These are phyloP conservation scores for Falcaria lacertinaria DNA, from an alignment of 2,888 invertebrate genomes.

Conservation along the genomic window DNA sequence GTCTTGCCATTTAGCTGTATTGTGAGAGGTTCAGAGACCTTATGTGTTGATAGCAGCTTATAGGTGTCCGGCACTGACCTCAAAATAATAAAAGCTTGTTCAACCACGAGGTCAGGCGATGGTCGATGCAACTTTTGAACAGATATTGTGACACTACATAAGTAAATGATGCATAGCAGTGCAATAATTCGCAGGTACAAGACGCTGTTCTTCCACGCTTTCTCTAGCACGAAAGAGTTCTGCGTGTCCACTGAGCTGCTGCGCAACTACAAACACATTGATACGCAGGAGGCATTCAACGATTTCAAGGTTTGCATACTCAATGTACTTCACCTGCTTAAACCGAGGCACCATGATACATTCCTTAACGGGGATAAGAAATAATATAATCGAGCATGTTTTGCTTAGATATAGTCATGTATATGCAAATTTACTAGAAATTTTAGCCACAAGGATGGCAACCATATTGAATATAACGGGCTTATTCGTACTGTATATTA, in stretches of 20 bases:
- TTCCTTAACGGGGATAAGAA: not conserved
- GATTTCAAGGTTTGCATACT: conserved; percentile 81
- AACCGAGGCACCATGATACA: not conserved
- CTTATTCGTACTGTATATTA: conserved; percentile 1
- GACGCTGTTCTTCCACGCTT: conserved; percentile 89
- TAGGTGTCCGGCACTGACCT: conserved; percentile 37
- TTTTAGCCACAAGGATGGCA: too few relatives aligned
- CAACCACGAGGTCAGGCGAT: conserved; percentile 25
- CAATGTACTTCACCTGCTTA: conserved; percentile 3
- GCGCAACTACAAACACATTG: conserved; percentile 85
- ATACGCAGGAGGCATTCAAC: conserved; percentile 83
- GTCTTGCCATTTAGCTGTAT: not conserved
- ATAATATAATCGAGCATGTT: not conserved
- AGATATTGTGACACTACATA: conserved; percentile 14
- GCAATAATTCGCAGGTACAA: conserved; percentile 76
- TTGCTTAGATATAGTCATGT: not conserved
- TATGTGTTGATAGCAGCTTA: conserved; percentile 16
- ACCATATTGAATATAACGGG: not conserved
- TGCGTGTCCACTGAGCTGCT: conserved; percentile 86
- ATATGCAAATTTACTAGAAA: not conserved
- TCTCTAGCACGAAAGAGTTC: conserved; percentile 90
- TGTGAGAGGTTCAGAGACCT: conserved; percentile 12
- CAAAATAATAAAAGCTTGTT: conserved; percentile 33
- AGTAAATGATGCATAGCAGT: conserved; percentile 7
- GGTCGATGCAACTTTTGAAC: conserved; percentile 12